These are phyloP conservation scores for Spongilla lacustris DNA, from an alignment of 37 sponge, comb jelly and placozoan species.

Conservation along the genomic window DNA sequence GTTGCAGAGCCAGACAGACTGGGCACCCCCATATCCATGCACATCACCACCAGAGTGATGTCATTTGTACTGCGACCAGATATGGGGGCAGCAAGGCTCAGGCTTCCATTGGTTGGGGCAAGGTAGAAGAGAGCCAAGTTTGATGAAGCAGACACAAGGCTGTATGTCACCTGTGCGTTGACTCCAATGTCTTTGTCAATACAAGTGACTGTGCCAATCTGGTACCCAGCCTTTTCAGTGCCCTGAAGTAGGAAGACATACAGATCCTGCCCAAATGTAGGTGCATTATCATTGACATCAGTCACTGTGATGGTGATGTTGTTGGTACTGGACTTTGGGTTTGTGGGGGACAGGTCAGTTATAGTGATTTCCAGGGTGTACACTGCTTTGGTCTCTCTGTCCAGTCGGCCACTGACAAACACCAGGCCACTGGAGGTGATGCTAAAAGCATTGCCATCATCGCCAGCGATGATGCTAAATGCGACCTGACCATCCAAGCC, in stretches of 20 bases:
- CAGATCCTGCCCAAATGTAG: slow-evolving; percentile 31
- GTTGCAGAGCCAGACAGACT: slow-evolving; percentile 33
- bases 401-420: slow-evolving; percentile 39
- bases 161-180: slow-evolving; percentile 40
- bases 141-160: neutral
- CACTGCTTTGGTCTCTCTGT: slow-evolving; percentile 37
- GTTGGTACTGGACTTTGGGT: neutral
- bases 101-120: neutral
- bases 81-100: too few species aligned
- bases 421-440: slow-evolving; percentile 35
- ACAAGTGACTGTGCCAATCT: slow-evolving; percentile 44
- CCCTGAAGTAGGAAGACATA: slow-evolving; percentile 38
- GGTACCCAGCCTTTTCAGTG: slow-evolving; percentile 3
- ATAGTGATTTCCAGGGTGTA: slow-evolving; percentile 33
- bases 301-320: slow-evolving; percentile 36
- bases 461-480: slow-evolving; percentile 11
- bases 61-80: neutral
- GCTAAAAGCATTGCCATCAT: too few species aligned
- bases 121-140: neutral
- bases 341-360: slow-evolving; percentile 32
- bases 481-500: slow-evolving; percentile 67
- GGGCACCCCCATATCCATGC: neutral
- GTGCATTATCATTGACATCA: slow-evolving; percentile 78
- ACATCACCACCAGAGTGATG: slow-evolving; percentile 3
- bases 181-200: slow-evolving; percentile 40